Base-by-base conservation (phyloP, 2,113 vertebrate species). In the Corythoichthys intestinalis region DNA sequence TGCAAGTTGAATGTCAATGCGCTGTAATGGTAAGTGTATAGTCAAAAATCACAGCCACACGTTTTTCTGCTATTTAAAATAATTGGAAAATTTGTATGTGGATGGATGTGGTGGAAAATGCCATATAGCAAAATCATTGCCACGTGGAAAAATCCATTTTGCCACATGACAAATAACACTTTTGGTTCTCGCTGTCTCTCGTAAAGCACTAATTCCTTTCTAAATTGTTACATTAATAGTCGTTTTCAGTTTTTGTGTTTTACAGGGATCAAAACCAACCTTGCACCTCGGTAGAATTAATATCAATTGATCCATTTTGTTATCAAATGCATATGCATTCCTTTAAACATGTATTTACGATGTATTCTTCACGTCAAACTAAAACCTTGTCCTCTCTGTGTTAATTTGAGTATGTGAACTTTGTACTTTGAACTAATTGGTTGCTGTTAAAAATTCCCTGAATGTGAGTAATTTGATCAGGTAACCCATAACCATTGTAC, bases 391-490 rank as follows among this genome's bases (percentile, higher is more conserved):
- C 85, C 85, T 87, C 87, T 80, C 85, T 78, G 86, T 90, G 86
- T 89, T 89, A 87, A 89, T 91, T 90, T 88, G 82, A 90, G 84
- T 71, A 74, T 85, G 90, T 90, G 87, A 92, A 87, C 88, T 90
- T 88, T 90, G 86, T 89, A 90, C 85, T 89, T 88, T 87, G 88
- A 88, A 90, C 88, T 91, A 91, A 91, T 91, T 91, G 89, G 88
- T 86, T 87, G 84, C 86, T 85, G 83, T 88, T 83, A 82, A 39
- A 88, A 89, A 85, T 88, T 84, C 88, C 83, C 86, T 86, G 85
- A 90, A 91, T 86, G 80, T 88, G 88, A 90, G 90, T 89, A 87
- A 90, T 90, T 91, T 65, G 88, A 90, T 91, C 89, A 91, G 89
- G 88, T 92, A 86, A 88, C 88, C 86, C 88, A 86, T 89, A 90